Conservation (phyloP, 2,113 vertebrate genomes). For the Micronycteris hirsuta region DNA sequence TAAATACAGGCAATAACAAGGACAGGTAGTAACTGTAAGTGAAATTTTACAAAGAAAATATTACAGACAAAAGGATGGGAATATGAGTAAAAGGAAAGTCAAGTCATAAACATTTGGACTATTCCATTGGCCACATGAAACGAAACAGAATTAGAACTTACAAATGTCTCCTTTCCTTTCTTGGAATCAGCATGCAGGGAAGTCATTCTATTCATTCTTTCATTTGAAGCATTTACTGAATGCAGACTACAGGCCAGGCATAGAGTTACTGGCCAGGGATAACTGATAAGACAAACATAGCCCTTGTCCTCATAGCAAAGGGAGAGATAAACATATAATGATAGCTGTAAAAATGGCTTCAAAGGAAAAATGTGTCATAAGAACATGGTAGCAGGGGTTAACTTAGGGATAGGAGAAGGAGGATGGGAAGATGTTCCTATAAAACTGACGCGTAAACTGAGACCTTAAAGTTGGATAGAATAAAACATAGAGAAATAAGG, state of each 20-base stretch:
- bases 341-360: neutral
- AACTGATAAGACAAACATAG: neutral
- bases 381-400: neutral
- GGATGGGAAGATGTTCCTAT: neutral
- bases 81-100: neutral
- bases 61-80: neutral
- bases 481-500: neutral
- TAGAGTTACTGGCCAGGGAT: neutral
- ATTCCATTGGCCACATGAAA: neutral
- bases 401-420: neutral
- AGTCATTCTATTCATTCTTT: neutral
- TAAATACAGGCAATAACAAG: neutral
- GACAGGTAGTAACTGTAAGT: neutral
- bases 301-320: neutral
- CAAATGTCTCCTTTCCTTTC: neutral
- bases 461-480: neutral
- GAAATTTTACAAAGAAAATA: constrained; percentile 21
- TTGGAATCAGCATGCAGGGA: neutral
- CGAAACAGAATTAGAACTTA: neutral
- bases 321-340: neutral
- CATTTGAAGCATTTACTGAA: neutral
- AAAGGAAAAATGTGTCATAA: neutral
- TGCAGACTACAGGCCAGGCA: neutral
- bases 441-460: neutral
- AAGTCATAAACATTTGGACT: neutral